Base-by-base conservation (phyloP, 2,113 vertebrate species). In the Excalfactoria chinensis region DNA sequence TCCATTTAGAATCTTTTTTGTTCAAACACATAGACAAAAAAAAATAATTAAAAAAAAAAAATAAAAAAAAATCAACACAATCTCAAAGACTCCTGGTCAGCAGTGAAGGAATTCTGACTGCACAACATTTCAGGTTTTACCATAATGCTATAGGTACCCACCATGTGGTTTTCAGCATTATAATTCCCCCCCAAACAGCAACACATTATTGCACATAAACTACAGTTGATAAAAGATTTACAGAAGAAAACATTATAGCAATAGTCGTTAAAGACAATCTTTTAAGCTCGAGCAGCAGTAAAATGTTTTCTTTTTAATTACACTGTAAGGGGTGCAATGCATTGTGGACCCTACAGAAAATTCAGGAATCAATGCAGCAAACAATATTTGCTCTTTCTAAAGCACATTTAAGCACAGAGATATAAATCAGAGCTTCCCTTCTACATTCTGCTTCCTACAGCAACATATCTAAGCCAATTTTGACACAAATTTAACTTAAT, bases 21-120 rank as follows among this genome's bases (percentile, higher is more conserved):
- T 94, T 94, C 93, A 94, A 95, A 93, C 12, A 68, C 17, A 80
- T 21, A 68, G 16, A 28, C 23, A 76, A 86, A 95, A 78, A 86
- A 37, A 37, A 37, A n/a, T n/a, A 37, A 37, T 37, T 37, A 37
- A 37, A 37, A 10, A 37, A 94, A 97, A 37, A 37, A 37, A 37
- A 37, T 37, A 8, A 37, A 37, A 37, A 10, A 37, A 94, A 97
- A 96, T 59, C 55, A 90, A 74, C 15, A 69, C 25, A 71, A 55
- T 21, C 56, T 90, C 84, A 41, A 55, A 94, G 95, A 95, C 59
- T 83, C 51, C 87, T 92, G 69, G 81, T 93, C 51, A 72, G 62
- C 90, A 97, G 95, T 97, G 95, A 97, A 97, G 97, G 97, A 98
- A 98, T 97, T 96, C 84, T 3, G 16, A 46, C 71, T 80, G 73